Conservation (phyloP, 2,888 invertebrate species). For the Dasysyrphus tricinctus region DNA sequence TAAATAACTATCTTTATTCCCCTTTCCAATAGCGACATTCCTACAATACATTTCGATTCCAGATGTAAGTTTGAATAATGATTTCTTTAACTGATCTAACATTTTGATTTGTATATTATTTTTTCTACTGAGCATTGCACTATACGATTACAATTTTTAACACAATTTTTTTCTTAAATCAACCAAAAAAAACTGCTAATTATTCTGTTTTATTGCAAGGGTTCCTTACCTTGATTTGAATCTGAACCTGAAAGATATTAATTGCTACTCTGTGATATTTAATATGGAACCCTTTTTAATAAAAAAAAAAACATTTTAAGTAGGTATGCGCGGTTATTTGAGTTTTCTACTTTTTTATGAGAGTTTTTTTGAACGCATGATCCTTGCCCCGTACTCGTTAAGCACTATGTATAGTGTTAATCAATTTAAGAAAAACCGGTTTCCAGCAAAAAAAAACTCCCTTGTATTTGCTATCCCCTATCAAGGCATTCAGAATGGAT, state of each 20-base stretch:
- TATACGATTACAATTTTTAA: not conserved
- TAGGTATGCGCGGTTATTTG: conserved; percentile 39
- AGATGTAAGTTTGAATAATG: not conserved
- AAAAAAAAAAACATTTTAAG: conserved; percentile 34
- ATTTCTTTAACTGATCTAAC: not conserved
- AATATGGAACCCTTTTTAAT: conserved; percentile 52
- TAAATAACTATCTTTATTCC: not conserved
- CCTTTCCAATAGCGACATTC: too few species aligned
- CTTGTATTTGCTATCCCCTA: conserved; percentile 55
- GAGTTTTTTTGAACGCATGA: conserved; percentile 28
- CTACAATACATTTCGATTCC: not conserved
- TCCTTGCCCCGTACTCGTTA: conserved; percentile 42
- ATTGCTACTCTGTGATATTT: conserved; percentile 65
- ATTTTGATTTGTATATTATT: not conserved
- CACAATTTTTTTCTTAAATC: conserved; percentile 1
- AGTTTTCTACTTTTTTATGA: conserved; percentile 24
- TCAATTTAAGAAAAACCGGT: conserved; percentile 70
- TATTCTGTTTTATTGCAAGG: conserved; percentile 42
- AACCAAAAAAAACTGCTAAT: conserved; percentile 40
- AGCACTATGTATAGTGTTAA: conserved; percentile 60
- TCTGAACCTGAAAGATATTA: conserved; percentile 63
- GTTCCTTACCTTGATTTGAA: conserved; percentile 16
- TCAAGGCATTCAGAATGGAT: conserved; percentile 39
- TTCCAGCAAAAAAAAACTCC: conserved; percentile 43
- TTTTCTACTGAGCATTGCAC: not conserved